Evolutionary conservation across 1,140 invertebrate species (phyloP), one percentile per base, ranked within the genome.

Genomic region (Habropoda laboriosa): DNA sequence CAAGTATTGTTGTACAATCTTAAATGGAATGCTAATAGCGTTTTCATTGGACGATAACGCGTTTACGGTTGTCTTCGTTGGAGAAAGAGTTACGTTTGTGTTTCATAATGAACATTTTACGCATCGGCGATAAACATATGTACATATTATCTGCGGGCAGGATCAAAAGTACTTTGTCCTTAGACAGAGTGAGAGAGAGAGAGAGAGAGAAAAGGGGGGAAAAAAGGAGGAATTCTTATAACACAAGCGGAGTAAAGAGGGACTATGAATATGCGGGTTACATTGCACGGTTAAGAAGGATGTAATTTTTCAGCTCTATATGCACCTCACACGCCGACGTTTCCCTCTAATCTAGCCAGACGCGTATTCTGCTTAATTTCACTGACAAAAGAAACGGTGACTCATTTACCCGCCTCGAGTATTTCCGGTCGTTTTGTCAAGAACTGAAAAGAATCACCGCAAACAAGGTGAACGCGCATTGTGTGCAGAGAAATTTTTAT

Each of bases 401-500:
- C 47, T 75, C 60, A 75, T 66, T 75, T 75, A 40, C 27, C 24
- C 58, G 60, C 72, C 72, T 8, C 47, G 47, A 16, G 60, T 30
- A 16, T 38, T 75, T 75, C 72, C 72, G 72, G 60, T 42, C 47
- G 60, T 75, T 75, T 75, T 47, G 35, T 75, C 60, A 53, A 47
- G 42, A 75, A 75, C 60, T 16, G 72, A 40, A 64, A 75, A 75
- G 60, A 66, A 75, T 63, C 32, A 35, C 58, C 45, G n/a, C 58
- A 45, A 27, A 63, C 58, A 73, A 73, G 53, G 70, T 58, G 70
- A 58, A 47, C 55, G 70, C 55, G 70, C 55, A 61, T 73, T 73
- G 70, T 73, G 70, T 74, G 71, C 71, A 63, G 63, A 63, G 42
- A 74, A 63, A 74, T 63, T 63, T 72, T 55, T n/a, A n/a, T 32